These are phyloP conservation scores for Ptilorrhoa leucosticta DNA, from an alignment of 2,113 vertebrate species.

Conservation along the genomic window DNA sequence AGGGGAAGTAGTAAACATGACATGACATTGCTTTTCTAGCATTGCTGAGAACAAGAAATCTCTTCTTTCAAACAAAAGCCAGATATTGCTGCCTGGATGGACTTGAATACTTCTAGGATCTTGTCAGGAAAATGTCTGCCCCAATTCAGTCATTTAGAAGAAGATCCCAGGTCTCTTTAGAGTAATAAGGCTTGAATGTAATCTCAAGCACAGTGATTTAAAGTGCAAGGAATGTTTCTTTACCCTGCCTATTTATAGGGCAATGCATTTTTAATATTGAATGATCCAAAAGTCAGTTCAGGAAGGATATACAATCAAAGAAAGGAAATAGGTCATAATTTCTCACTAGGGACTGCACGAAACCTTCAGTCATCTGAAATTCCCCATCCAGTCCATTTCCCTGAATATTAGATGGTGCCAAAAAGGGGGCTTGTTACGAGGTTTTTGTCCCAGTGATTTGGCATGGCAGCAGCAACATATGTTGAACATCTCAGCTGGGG, in stretches of 20 bases:
- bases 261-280: constrained; percentile 59
- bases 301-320: constrained; percentile 54
- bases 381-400: background rate
- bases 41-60: constrained; percentile 47
- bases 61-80: constrained; percentile 42
- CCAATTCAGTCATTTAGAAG: constrained; percentile 49
- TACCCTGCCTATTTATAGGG: constrained; percentile 40
- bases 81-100: constrained; percentile 49
- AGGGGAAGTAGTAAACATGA: constrained; percentile 68
- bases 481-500: background rate
- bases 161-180: constrained; percentile 39
- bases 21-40: constrained; percentile 56
- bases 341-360: constrained; percentile 24
- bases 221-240: constrained; percentile 32
- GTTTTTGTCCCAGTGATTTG: background rate
- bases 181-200: constrained; percentile 47
- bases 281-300: constrained; percentile 38
- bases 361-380: constrained; percentile 13
- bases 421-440: background rate
- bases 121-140: constrained; percentile 38
- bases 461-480: background rate
- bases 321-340: constrained; percentile 59
- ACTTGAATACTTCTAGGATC: constrained; percentile 47
- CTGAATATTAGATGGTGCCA: background rate
- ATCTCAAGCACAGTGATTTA: background rate